Conservation (phyloP, 2,888 invertebrate genomes). For the Salticus scenicus region DNA sequence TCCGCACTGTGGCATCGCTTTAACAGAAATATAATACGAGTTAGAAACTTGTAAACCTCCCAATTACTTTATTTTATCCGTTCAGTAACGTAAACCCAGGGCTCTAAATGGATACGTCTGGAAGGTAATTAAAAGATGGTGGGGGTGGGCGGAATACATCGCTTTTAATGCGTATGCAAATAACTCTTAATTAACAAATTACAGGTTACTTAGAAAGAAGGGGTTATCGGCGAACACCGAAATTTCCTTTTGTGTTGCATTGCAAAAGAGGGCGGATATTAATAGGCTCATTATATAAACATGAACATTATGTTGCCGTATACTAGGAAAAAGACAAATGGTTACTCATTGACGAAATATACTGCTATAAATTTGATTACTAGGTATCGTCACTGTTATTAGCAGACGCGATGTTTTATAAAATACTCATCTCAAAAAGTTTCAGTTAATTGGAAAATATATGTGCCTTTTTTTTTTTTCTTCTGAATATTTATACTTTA, state of each 20-base stretch:
- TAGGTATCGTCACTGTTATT: no score
- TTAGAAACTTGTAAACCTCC: background rate
- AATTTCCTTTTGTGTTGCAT: background rate
- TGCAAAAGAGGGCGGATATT: background rate
- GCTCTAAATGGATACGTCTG: background rate
- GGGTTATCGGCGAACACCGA: background rate
- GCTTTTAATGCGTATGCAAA: slow-evolving; percentile 1
- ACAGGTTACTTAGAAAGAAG: background rate
- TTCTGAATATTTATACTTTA: no score
- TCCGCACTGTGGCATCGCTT: no score
- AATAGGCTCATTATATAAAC: background rate
- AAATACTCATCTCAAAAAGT: no score
- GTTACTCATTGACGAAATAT: no score
- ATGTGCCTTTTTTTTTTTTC: no score
- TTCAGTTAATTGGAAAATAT: no score
- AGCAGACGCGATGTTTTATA: no score
- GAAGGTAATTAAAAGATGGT: background rate
- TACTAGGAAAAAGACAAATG: background rate
- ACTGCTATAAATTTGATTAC: no score
- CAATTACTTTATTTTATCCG: slow-evolving; percentile 7
- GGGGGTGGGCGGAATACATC: background rate
- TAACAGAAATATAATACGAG: no score
- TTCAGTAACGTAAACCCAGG: background rate
- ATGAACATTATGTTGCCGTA: background rate
- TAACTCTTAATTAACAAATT: slow-evolving; percentile 12